phyloP scores from a whole-genome alignment of 2,113 vertebrate genomes.

The Halichoeres trimaculatus region DNA sequence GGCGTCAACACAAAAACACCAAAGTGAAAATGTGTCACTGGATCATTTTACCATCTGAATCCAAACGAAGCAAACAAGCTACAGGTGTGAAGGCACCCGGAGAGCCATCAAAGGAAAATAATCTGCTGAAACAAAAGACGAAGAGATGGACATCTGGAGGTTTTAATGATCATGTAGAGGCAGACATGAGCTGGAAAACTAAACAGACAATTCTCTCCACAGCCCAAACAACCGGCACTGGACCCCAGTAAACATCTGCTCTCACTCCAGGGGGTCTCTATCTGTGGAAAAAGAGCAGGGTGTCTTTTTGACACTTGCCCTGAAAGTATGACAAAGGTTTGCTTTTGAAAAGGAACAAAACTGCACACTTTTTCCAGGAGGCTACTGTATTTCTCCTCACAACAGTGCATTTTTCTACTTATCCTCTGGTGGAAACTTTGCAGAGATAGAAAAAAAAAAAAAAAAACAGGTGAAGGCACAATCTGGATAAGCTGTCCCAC shows the following conservation, averaged over 20 bases:
- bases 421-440: neutral
- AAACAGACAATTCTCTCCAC: neutral
- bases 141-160: too few relatives aligned
- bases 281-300: neutral
- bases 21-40: too few relatives aligned
- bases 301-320: neutral
- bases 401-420: neutral
- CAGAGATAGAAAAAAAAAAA: constrained; percentile 11
- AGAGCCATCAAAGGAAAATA: too few relatives aligned
- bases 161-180: neutral
- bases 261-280: neutral
- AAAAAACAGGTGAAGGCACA: constrained; percentile 49
- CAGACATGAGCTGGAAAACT: neutral
- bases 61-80: too few relatives aligned
- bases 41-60: too few relatives aligned
- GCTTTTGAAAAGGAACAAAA: neutral
- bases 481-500: constrained; percentile 50
- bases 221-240: neutral
- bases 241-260: neutral
- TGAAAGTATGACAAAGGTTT: neutral
- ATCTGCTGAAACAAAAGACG: too few relatives aligned
- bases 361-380: neutral
- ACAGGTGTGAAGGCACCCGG: too few relatives aligned
- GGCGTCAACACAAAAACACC: too few relatives aligned
- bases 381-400: neutral